Conservation (phyloP, 2,797 vertebrate species). For the Poecile montanus region DNA sequence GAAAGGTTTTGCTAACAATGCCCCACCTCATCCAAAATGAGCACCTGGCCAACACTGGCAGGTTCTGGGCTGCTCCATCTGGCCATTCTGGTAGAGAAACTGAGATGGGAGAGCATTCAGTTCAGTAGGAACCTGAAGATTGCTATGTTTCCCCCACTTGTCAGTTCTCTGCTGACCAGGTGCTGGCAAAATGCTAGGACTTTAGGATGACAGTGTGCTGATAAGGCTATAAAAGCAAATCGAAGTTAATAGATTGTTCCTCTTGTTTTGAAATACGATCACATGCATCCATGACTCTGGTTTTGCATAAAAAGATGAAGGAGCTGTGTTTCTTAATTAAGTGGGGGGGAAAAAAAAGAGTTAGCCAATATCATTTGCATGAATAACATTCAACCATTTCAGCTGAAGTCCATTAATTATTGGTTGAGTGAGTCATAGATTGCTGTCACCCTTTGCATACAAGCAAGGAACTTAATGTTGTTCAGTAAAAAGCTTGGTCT, state of each 20-base stretch:
- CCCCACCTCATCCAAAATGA: neutral
- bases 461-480: neutral
- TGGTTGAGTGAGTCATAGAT: conserved; percentile 20
- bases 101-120: neutral
- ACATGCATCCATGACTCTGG: neutral
- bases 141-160: neutral
- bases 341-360: neutral
- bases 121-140: neutral
- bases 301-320: conserved; percentile 39
- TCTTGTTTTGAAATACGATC: conserved; percentile 6
- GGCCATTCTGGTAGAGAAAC: neutral
- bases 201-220: neutral
- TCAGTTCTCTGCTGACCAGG: neutral
- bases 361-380: conserved; percentile 14
- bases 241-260: neutral
- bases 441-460: neutral
- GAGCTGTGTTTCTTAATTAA: conserved; percentile 29
- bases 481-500: neutral
- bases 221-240: neutral
- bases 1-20: neutral
- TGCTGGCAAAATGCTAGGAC: neutral
- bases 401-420: conserved; percentile 25
- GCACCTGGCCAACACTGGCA: neutral
- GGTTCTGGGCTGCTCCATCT: neutral
- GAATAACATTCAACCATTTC: neutral